A percentile compares a stretch with the other conserved stretches of the same genome.
These are phyloP conservation scores for Idris sp. DNA, from an alignment of 1,140 invertebrate species.

Conservation along the genomic window DNA sequence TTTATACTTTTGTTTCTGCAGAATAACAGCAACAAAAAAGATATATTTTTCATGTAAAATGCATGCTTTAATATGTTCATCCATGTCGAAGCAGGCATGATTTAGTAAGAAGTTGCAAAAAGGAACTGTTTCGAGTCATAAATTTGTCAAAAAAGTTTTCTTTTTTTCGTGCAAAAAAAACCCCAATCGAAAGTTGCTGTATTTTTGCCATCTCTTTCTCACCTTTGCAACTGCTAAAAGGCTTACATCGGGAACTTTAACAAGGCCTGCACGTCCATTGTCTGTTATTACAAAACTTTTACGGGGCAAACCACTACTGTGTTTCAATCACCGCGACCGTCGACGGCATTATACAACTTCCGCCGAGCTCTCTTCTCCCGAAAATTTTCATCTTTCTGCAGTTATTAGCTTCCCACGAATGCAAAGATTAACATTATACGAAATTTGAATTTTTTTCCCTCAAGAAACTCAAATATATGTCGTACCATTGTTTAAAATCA, in stretches of 20 bases:
- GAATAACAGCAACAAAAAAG: no score
- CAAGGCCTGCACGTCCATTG: conserved; percentile 59
- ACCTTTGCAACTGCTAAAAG: conserved; percentile 52
- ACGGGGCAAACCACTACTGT: conserved; percentile 50
- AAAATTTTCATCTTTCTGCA: conserved; percentile 29
- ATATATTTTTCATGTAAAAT: no score
- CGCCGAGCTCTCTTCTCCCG: conserved; percentile 9
- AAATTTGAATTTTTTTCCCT: conserved; percentile 1
- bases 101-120: conserved; percentile 29
- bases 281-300: conserved; percentile 71
- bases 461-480: no score
- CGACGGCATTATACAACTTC: conserved; percentile 36
- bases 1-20: no score
- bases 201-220: conserved; percentile 39
- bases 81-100: background rate
- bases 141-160: conserved; percentile 38
- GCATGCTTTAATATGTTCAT: conserved; percentile 10
- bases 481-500: no score
- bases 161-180: conserved; percentile 29
- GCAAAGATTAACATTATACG: conserved; percentile 22
- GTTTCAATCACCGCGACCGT: conserved; percentile 50
- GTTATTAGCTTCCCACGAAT: conserved; percentile 49
- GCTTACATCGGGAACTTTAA: conserved; percentile 58
- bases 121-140: conserved; percentile 23
- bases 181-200: conserved; percentile 57